Conservation (phyloP, 2,797 vertebrate species). For the Loriculus beryllinus region DNA sequence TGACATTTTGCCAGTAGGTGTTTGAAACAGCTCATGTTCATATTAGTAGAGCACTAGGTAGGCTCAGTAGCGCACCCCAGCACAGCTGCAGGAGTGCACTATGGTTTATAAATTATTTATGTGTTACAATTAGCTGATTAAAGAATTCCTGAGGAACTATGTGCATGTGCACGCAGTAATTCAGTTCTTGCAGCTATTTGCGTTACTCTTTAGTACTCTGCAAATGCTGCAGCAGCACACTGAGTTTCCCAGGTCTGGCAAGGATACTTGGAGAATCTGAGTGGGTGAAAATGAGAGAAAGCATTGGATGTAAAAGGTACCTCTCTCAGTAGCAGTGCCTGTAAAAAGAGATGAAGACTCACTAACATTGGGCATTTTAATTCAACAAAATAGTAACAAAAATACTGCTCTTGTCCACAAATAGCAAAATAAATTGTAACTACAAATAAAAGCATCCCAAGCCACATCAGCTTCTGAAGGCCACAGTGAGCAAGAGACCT, state of each 20-base stretch:
- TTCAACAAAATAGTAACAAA: background rate
- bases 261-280: background rate
- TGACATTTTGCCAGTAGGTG: background rate
- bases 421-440: background rate
- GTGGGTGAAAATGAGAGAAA: background rate
- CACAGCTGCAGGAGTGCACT: background rate
- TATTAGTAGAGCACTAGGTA: background rate
- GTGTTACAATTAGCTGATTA: background rate
- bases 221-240: background rate
- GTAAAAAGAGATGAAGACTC: background rate
- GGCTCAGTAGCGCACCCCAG: background rate
- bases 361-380: background rate
- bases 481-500: background rate
- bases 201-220: background rate
- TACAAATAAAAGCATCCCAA: background rate
- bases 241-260: background rate
- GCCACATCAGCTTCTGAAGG: background rate
- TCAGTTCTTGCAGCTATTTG: background rate
- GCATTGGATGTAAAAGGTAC: background rate
- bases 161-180: background rate
- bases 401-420: background rate
- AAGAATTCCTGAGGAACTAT: background rate
- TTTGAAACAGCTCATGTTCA: background rate
- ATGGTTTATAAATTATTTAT: background rate
- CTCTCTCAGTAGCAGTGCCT: background rate